Base-by-base conservation (phyloP, 2,888 invertebrate genomes). In the Clunio marinus region DNA sequence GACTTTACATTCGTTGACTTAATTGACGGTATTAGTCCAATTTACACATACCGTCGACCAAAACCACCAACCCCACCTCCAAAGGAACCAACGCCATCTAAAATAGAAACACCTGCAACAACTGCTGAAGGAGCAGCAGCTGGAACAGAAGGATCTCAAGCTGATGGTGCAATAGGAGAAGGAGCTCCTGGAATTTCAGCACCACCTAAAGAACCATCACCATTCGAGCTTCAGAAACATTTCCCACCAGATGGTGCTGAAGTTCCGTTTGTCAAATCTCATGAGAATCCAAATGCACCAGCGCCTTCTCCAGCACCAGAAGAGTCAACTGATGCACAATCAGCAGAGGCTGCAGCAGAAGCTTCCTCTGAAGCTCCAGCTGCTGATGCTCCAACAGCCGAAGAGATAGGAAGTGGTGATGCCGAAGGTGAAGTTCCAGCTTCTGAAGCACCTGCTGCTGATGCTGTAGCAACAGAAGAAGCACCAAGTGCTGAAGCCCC, bases 1-100 rank as follows among this genome's bases (percentile, higher is more conserved):
- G 96, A 96, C 83, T 85, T 87, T 79, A 93, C 95, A 74, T 94
- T 95, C 84, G 87, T 91, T 76, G 94, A 95, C 80, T 82, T 88
- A 74, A 83, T 86, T 78, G 83, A 83, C 69, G 84, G 84, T 74
- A 82, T 84, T 72, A 80, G 81, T 73, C 81, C 82, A 17, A 73
- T 73, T 71, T 79, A 77, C 71, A 78, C 77, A 70, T 77, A 77
- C 28, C 76, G 77, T 37, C 74, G 77, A 72, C 80, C 79, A 37
- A 80, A 79, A 69, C 78, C 79, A 68, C 78, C 79, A 62, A 79
- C 79, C 60, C 78, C 80, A 2, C 73, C 75, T 3, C 76, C 73
- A 71, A 70, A 67, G 51, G 74, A 72, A 32, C 76, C 73, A 28
- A 76, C 76, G 72, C 76, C 78, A 28, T 77, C 77, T 70, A 76